Base-by-base conservation (phyloP, 2,113 vertebrate genomes). In the Promerops cafer region DNA sequence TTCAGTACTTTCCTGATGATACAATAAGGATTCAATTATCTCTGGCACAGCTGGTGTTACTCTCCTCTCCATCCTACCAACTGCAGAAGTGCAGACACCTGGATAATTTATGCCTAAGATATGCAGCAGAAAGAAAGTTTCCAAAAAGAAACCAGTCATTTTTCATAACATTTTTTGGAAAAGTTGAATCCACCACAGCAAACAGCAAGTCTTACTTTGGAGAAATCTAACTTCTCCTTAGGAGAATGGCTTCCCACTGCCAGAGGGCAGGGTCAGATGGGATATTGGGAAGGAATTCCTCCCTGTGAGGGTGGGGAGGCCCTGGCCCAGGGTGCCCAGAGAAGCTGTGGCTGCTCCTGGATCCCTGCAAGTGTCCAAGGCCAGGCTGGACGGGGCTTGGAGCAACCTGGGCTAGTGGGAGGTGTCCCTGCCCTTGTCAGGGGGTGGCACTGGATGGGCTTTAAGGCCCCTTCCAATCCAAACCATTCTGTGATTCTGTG, bases 321-420 rank as follows among this genome's bases (percentile, higher is more conserved):
- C 30, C 53, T 76, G 61, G 47, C 40, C 68, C 78, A 61, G 61
- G 28, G 6, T 68, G 33, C 39, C 28, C 78, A 82, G 53, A 75
- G 45, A 12, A 60, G 61, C 69, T 82, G 53, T 26, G 69, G 45
- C 78, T 75, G 70, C 17, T 30, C 47, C 61, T 35, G 56, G 24
- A 82, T n/a, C 39, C 24, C 39, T 83, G 45, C 24, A 0, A 83
- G 24, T 60, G n/a, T 7, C 39, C 78, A 53, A 35, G 24, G 39
- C 20, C 33, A 60, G 61, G 16, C 0, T 83, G 61, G 61, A n/a
- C 0, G 0, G 24, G 13, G 20, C 5, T 75, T 53, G 53, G 54
- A 83, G 53, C 24, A 75, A 0, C 7, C 39, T 68, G 70, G 54
- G 24, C 0, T 1, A 7, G 24, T 30, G 39, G n/a, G 2, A 68